Evolutionary conservation across 2,797 vertebrate genomes (phyloP).

Genomic region (Phataginus tetradactyla): DNA sequence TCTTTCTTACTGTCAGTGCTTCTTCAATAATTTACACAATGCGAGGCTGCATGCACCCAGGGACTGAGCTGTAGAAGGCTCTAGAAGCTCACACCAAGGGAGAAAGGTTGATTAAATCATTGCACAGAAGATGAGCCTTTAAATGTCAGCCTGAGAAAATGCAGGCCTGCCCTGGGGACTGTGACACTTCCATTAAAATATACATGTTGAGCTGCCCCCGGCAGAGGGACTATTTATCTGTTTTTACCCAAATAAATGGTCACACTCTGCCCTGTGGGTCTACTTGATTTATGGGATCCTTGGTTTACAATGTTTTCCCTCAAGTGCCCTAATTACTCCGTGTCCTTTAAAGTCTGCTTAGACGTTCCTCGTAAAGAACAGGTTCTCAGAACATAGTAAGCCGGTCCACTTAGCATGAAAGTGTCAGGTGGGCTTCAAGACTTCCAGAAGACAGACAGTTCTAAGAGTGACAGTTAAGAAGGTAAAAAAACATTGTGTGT

Average conservation of each 20-base stretch:
- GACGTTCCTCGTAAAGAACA: neutral
- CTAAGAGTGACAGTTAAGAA: neutral
- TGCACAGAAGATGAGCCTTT: fast-evolving
- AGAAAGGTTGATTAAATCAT: neutral
- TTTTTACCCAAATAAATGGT: neutral
- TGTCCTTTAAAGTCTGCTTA: neutral
- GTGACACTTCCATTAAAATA: fast-evolving
- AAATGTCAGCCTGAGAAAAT: neutral
- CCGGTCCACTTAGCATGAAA: fast-evolving
- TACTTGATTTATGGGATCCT: neutral
- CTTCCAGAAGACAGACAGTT: neutral
- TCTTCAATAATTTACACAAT: fast-evolving
- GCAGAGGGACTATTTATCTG: neutral
- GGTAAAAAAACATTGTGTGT: neutral
- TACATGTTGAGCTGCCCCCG: neutral
- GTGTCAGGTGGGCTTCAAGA: too few species aligned
- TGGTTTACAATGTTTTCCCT: neutral
- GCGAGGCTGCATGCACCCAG: fast-evolving
- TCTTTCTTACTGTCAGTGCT: fast-evolving
- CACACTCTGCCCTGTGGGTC: fast-evolving
- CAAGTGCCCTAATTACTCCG: neutral
- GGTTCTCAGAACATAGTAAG: fast-evolving
- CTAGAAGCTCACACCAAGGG: neutral
- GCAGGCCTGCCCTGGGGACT: fast-evolving
- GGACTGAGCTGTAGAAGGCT: too few species aligned